These are phyloP conservation scores for Melinaea marsaeus DNA, from an alignment of 2,888 invertebrate species.

Conservation along the genomic window DNA sequence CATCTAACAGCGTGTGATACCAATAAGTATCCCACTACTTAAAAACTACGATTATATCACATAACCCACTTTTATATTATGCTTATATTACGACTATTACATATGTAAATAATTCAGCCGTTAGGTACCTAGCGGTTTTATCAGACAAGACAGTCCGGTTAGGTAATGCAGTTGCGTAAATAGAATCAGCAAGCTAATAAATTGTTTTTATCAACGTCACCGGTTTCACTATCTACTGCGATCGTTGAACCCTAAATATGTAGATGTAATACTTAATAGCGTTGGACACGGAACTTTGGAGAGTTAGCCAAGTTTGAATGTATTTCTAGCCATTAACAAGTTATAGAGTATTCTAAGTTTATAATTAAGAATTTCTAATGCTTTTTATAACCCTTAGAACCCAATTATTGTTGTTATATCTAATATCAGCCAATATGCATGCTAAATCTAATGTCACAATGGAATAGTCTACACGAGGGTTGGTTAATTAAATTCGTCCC, in stretches of 20 bases:
- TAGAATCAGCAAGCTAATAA: slow-evolving; percentile 10
- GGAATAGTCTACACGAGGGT: not conserved
- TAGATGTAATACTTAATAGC: not conserved
- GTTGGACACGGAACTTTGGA: too few species aligned
- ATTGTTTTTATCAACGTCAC: slow-evolving; percentile 18
- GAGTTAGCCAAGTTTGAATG: too few species aligned
- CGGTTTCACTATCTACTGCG: slow-evolving; percentile 19
- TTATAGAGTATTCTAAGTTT: too few species aligned
- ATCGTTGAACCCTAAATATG: slow-evolving; percentile 12
- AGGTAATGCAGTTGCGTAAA: slow-evolving; percentile 6
- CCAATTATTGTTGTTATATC: not conserved
- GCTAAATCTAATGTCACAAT: not conserved
- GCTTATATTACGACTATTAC: too few species aligned
- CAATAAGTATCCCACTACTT: too few species aligned
- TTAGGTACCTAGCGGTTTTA: not conserved
- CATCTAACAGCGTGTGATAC: slow-evolving; percentile 1
- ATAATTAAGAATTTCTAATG: too few species aligned
- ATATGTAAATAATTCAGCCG: not conserved
- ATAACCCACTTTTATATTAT: too few species aligned
- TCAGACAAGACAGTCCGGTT: not conserved
- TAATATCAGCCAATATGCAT: slow-evolving; percentile 1
- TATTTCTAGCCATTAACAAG: too few species aligned
- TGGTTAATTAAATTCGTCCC: slow-evolving; percentile 2
- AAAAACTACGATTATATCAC: too few species aligned
- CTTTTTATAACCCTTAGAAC: too few species aligned